These are phyloP conservation scores for Echinops telfairi DNA, from an alignment of 2,113 vertebrate genomes.

Conservation along the genomic window DNA sequence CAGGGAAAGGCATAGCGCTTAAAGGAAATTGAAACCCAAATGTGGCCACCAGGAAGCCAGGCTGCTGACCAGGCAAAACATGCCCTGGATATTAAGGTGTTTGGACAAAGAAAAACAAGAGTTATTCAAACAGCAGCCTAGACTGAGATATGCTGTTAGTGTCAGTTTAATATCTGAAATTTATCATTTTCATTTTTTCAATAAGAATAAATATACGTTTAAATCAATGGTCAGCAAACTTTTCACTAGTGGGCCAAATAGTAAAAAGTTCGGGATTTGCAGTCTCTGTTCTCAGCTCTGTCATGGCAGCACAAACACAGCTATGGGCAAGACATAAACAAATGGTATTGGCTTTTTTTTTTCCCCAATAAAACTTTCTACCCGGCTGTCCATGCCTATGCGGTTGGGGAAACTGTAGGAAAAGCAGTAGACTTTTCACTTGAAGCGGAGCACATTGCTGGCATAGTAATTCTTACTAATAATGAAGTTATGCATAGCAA, in stretches of 20 bases:
- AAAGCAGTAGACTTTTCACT: not conserved
- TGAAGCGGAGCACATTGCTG: not conserved
- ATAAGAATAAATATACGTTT: not conserved
- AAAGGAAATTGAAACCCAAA: constrained; percentile 11
- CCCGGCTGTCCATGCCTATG: not conserved
- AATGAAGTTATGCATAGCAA: not conserved
- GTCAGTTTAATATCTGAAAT: not conserved
- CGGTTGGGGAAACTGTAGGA: not conserved
- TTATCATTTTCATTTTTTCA: not conserved
- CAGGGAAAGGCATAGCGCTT: not conserved
- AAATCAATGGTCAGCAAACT: not conserved
- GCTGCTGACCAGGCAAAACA: constrained; percentile 11
- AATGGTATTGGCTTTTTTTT: not conserved
- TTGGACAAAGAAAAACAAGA: not conserved
- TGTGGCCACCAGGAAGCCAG: not conserved
- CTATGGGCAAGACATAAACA: not conserved
- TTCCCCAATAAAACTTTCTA: not conserved
- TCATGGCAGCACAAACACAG: not conserved
- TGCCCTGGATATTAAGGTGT: not conserved
- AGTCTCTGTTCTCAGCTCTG: not conserved
- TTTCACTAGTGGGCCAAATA: not conserved
- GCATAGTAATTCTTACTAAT: not conserved
- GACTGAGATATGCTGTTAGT: not conserved
- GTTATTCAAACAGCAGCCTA: not conserved
- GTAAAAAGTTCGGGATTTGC: not conserved